A percentile compares a stretch with the other conserved stretches of the same genome.
phyloP scores from a whole-genome alignment of 2,113 vertebrate species.

The Cariama cristata region DNA sequence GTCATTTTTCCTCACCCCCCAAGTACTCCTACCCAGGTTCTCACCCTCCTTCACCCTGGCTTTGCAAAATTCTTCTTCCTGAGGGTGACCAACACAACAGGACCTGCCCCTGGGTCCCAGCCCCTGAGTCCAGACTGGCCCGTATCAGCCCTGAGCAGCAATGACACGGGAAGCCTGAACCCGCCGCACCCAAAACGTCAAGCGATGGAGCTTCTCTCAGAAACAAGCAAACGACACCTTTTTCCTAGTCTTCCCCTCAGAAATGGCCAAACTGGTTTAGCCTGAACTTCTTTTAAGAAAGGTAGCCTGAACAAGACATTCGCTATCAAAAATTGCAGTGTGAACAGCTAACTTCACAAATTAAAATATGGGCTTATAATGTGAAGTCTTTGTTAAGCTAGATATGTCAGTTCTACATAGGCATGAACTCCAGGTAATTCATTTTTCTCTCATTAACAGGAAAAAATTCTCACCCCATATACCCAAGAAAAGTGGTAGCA shows the following conservation, averaged over 20 bases:
- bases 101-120: not conserved
- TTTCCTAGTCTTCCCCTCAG: not conserved
- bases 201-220: not conserved
- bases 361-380: not conserved
- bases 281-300: not conserved
- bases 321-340: not conserved
- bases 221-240: not conserved
- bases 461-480: not conserved
- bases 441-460: not conserved
- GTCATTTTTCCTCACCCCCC: not conserved
- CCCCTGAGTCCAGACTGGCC: not conserved
- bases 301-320: not conserved
- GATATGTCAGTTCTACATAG: not conserved
- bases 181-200: not conserved
- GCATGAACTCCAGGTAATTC: not conserved
- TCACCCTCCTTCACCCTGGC: not conserved
- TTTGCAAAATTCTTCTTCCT: not conserved
- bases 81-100: not conserved
- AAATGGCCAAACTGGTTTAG: not conserved
- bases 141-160: fast-evolving
- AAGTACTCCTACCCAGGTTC: not conserved
- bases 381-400: not conserved
- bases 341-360: not conserved
- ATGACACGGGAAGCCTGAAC: not conserved
- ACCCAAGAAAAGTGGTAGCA: not conserved